Evolutionary conservation across 2,888 invertebrate species (phyloP).

Genomic region (Esperia sulphurella): DNA sequence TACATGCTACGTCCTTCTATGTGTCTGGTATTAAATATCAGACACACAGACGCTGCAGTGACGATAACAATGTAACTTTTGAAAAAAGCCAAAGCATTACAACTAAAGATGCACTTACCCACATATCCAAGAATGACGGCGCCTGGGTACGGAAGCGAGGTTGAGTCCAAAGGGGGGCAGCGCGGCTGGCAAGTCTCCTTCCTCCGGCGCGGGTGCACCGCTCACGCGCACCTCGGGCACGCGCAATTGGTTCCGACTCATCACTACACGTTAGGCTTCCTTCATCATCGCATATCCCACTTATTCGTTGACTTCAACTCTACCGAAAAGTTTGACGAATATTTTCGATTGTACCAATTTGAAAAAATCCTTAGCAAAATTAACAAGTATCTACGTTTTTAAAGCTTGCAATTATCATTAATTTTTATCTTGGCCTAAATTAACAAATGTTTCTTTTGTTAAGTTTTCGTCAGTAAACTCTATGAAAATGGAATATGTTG

Average conservation of each 20-base stretch:
- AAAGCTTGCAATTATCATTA: conserved; percentile 13
- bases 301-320: not conserved
- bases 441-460: too few species aligned
- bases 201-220: conserved; percentile 72
- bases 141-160: conserved; percentile 78
- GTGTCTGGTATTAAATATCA: too few species aligned
- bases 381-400: conserved; percentile 1
- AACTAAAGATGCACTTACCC: conserved; percentile 75
- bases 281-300: conserved; percentile 8
- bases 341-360: not conserved
- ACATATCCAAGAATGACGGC: conserved; percentile 88
- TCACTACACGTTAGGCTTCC: conserved; percentile 21
- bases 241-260: conserved; percentile 79
- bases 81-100: too few species aligned
- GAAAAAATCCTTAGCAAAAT: not conserved
- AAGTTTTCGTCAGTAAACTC: not conserved
- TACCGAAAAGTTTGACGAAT: not conserved
- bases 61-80: too few species aligned
- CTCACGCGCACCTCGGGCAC: conserved; percentile 84
- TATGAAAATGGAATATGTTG: conserved; percentile 37
- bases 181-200: conserved; percentile 63
- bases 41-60: too few species aligned
- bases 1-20: too few species aligned
- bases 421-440: too few species aligned
- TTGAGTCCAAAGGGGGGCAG: conserved; percentile 69